phyloP scores from a whole-genome alignment of 1,140 invertebrate species.

The roundworm (Caenorhabditis elegans) region WBcel235 BX284604.4:12091001-12091500 shows the following conservation, averaged over 20 bases:
- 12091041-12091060: too few species aligned
- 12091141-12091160: too few species aligned
- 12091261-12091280: slow-evolving; percentile 2
- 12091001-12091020: too few species aligned
- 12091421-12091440: not conserved
- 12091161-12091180: not conserved
- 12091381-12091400: slow-evolving; percentile 12
- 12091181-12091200: too few species aligned
- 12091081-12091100: too few species aligned
- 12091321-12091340: slow-evolving; percentile 10
- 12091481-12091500: not conserved
- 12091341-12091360: slow-evolving; percentile 17
- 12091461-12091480: not conserved
- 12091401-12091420: not conserved
- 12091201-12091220: slow-evolving; percentile 31
- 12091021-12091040: too few species aligned
- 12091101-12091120: too few species aligned
- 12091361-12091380: not conserved
- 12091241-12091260: not conserved
- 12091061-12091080: too few species aligned
- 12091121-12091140: too few species aligned
- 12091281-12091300: slow-evolving; percentile 5
- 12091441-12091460: slow-evolving; percentile 10
- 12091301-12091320: not conserved
- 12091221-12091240: slow-evolving; percentile 4